Evolutionary conservation across 2,888 invertebrate genomes (phyloP), one percentile per base, ranked within the genome.

Genomic region (Imbricaverruca yamaguchii): DNA sequence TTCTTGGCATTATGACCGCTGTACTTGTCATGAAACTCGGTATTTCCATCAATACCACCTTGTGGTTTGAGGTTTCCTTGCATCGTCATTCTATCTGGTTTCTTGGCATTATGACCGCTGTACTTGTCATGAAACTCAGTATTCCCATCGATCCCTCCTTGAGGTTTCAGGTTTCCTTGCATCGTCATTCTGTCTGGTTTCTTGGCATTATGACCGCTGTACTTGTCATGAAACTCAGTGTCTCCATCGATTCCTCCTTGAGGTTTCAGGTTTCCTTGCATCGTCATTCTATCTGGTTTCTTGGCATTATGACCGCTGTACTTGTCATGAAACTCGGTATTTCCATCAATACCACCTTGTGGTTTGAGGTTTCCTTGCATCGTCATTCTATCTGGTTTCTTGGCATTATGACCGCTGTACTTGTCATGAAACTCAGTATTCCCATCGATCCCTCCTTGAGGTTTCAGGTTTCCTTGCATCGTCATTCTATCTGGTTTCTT

Each of bases 281-380:
- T 74, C 9, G 39, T 74, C 8, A 53, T 18, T 8, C 11, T 53
- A 18, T 74, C 74, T 9, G 74, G 74, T 15, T 74, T 74, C 74
- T 74, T 74, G 12, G 74, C 15, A 18, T 74, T 53, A 12, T 74
- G 74, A 4, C 74, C 74, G 53, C 23, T 39, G 74, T 53, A 74
- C 53, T 13, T 74, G 18, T 74, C 74, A 23, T 74, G 74, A 18
- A 74, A 39, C 10, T 74, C 74, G 0, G 74, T 39, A 9, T 74
- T 53, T 4, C 74, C 74, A 53, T 74, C 74, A 4, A 74, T 25
- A 0, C 74, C 74, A 3, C 74, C 74, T 74, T 74, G 74, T 9
- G 74, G 39, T 53, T 74, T 39, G 18, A 74, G 53, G 15, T 74
- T 74, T 39, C 74, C 74, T 53, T 74, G 53, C 74, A 74, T 74